Evolutionary conservation across 2,113 vertebrate genomes (phyloP).

Genomic region (Eupsittula cactorum): DNA sequence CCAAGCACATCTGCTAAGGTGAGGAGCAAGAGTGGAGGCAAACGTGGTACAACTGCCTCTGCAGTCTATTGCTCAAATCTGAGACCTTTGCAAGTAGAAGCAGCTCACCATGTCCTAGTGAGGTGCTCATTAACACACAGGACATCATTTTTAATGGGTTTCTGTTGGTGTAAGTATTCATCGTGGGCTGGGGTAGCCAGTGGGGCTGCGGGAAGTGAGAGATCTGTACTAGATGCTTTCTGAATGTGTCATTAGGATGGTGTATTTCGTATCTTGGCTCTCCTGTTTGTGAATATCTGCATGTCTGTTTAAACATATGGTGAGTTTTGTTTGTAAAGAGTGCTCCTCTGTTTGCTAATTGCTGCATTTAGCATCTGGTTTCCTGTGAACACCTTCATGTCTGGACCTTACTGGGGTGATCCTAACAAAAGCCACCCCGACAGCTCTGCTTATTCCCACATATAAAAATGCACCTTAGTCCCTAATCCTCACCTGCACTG

Average conservation of each 20-base stretch:
- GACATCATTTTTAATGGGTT: background rate
- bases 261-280: fast-evolving
- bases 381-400: background rate
- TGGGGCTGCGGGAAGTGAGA: background rate
- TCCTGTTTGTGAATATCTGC: background rate
- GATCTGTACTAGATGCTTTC: background rate
- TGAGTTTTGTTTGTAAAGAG: background rate
- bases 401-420: background rate
- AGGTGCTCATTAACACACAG: background rate
- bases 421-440: background rate
- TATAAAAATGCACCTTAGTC: background rate
- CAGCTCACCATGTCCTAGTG: fast-evolving
- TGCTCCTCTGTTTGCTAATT: background rate
- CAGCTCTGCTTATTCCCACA: background rate
- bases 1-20: background rate
- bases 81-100: background rate
- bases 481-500: background rate
- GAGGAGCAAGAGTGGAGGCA: background rate
- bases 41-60: fast-evolving
- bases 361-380: background rate
- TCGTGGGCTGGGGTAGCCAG: background rate
- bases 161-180: background rate
- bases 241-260: background rate
- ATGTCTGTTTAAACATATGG: fast-evolving
- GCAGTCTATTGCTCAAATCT: background rate